phyloP scores from a whole-genome alignment of 2,888 invertebrate species.

The Chymomyza caudatula region DNA sequence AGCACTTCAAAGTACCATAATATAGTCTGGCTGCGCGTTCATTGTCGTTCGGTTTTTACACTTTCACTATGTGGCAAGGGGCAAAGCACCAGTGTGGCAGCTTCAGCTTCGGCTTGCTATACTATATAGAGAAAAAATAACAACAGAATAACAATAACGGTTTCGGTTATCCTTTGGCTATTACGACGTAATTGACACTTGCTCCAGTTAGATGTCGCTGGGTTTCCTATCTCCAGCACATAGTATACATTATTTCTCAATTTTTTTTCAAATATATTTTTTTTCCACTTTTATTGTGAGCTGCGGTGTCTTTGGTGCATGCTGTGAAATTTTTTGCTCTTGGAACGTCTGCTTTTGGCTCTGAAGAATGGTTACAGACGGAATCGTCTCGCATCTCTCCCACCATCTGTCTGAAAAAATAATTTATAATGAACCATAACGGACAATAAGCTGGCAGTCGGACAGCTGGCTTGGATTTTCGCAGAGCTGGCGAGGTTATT shows the following conservation, averaged over 20 bases:
- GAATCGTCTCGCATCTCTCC: conserved; percentile 7
- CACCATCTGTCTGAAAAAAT: neutral
- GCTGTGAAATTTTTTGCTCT: conserved; percentile 15
- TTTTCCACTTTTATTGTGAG: neutral
- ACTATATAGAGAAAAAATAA: conserved; percentile 18
- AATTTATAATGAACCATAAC: neutral
- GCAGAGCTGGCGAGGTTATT: neutral
- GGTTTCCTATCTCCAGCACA: neutral
- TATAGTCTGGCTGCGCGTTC: conserved; percentile 58
- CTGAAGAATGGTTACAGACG: conserved; percentile 4
- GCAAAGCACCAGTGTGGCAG: conserved; percentile 15
- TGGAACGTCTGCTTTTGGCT: neutral
- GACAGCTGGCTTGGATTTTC: neutral
- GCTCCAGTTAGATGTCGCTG: conserved; percentile 40
- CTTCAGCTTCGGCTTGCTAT: too few relatives aligned
- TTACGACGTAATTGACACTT: conserved; percentile 70
- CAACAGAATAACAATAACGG: conserved; percentile 29
- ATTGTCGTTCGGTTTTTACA: conserved; percentile 52
- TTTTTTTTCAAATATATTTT: neutral
- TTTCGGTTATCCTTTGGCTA: conserved; percentile 70
- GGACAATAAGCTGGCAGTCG: neutral
- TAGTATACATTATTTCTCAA: conserved; percentile 2
- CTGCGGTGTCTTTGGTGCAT: conserved; percentile 6
- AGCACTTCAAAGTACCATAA: conserved; percentile 60
- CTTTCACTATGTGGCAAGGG: conserved; percentile 43